Base-by-base conservation (phyloP, 2,113 vertebrate genomes). In the Circaetus cinerascens region DNA sequence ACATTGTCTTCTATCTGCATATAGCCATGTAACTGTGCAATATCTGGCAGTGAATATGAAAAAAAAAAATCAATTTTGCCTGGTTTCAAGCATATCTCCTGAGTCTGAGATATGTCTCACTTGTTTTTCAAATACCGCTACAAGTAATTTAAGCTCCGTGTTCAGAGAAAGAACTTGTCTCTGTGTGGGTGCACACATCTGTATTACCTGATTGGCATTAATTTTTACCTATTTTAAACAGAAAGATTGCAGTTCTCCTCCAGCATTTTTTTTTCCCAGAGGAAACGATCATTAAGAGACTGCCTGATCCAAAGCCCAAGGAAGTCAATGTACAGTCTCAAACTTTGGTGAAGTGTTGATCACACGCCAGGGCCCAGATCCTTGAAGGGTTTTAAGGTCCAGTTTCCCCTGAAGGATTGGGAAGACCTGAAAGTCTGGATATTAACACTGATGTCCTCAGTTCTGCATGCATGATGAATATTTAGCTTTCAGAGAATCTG, bases 1-100 rank as follows among this genome's bases (percentile, higher is more conserved):
- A 74, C 62, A 7, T 94, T 92, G 97, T 96, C 97, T 93, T 95
- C 97, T 98, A 95, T 98, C 98, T 98, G 97, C 98, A 97, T 97
- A 97, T 69, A 96, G 63, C 91, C 34, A 30, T 85, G 94, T 94
- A 83, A 82, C 73, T 55, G 45, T 50, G 92, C 91, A 92, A 67
- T 97, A 96, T 98, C 97, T 97, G 95, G 96, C 95, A 95, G 84
- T 55, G 96, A 96, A 93, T 96, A 94, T 87, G 87, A 95, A 96
- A 93, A 94, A 82, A 41, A 93, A 95, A 89, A 95, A 94, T 95
- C 94, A 85, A 75, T 96, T 98, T 97, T 96, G 79, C 82, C 91
- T 95, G 73, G 63, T 97, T 97, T 93, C 93, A 90, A 94, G 97
- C 90, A n/a, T 97, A 96, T 97, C 89, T 98, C 88, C 76, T 18